These are phyloP conservation scores for Morone chrysops DNA, from an alignment of 2,113 vertebrate genomes.

Conservation along the genomic window DNA sequence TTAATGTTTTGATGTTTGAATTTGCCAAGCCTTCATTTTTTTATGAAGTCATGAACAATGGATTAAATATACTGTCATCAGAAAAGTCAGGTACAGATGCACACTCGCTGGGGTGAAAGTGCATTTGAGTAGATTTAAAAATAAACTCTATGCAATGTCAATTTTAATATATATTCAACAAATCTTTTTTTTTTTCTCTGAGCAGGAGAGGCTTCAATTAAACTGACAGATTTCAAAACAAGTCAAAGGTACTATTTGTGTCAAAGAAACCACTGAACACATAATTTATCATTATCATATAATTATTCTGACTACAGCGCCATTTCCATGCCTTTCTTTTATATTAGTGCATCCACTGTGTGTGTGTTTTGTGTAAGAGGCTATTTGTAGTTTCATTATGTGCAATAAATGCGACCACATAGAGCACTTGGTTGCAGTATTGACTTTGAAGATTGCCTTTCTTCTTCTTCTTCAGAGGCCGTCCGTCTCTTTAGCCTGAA, in stretches of 20 bases:
- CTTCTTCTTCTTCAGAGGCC: slow-evolving; percentile 70
- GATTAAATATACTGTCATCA: slow-evolving; percentile 79
- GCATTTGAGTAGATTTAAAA: slow-evolving; percentile 77
- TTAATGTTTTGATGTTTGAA: slow-evolving; percentile 84
- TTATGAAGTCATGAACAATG: slow-evolving; percentile 71
- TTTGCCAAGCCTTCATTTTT: slow-evolving; percentile 67
- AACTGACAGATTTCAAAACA: slow-evolving; percentile 75
- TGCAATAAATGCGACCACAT: slow-evolving; percentile 70
- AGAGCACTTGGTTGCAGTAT: slow-evolving; percentile 71
- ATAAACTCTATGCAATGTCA: slow-evolving; percentile 79
- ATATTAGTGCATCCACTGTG: slow-evolving; percentile 39
- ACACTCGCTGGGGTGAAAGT: slow-evolving; percentile 71
- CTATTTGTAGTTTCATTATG: slow-evolving; percentile 72
- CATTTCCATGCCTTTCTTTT: slow-evolving; percentile 31
- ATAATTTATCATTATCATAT: slow-evolving; percentile 62
- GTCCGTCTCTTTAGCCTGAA: slow-evolving; percentile 69
- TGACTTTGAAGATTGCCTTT: slow-evolving; percentile 78
- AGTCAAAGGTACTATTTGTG: slow-evolving; percentile 62
- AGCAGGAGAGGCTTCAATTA: slow-evolving; percentile 61
- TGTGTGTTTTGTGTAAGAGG: slow-evolving; percentile 46
- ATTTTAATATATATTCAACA: slow-evolving; percentile 64
- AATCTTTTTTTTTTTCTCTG: slow-evolving; percentile 45
- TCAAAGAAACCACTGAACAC: slow-evolving; percentile 51
- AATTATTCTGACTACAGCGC: slow-evolving; percentile 59
- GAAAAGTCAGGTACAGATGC: slow-evolving; percentile 69